Evolutionary conservation across 2,113 vertebrate genomes (phyloP).

Genomic region (Oreochromis niloticus): DNA sequence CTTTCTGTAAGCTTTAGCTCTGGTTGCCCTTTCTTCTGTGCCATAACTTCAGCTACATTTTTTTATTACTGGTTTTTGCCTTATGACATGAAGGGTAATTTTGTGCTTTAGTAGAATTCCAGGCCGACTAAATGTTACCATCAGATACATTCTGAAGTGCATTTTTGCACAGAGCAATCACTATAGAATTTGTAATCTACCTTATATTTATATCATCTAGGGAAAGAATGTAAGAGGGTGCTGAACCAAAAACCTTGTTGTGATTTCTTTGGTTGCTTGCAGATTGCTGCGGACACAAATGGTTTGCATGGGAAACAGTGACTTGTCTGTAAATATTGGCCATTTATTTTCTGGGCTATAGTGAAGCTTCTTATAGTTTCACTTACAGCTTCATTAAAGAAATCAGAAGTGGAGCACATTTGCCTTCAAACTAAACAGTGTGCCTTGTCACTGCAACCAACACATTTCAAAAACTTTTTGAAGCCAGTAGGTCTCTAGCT

Average conservation of each 20-base stretch:
- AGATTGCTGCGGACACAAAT: background rate
- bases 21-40: background rate
- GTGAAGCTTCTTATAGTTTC: background rate
- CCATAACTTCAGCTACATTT: background rate
- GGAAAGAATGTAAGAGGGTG: background rate
- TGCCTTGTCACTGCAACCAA: background rate
- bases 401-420: background rate
- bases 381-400: background rate
- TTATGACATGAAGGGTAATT: background rate
- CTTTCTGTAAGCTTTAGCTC: background rate
- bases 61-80: background rate
- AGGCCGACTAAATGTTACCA: background rate
- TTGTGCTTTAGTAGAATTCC: background rate
- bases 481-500: background rate
- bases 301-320: background rate
- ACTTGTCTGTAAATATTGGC: background rate
- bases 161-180: background rate
- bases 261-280: background rate
- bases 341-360: background rate
- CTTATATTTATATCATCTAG: background rate
- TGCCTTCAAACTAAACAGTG: background rate
- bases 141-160: background rate
- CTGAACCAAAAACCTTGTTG: background rate
- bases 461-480: background rate
- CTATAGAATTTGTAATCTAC: background rate